A percentile compares a stretch with the other conserved stretches of the same genome.
Evolutionary conservation across 2,113 vertebrate species (phyloP).

Genomic region (Hipposideros armiger): DNA sequence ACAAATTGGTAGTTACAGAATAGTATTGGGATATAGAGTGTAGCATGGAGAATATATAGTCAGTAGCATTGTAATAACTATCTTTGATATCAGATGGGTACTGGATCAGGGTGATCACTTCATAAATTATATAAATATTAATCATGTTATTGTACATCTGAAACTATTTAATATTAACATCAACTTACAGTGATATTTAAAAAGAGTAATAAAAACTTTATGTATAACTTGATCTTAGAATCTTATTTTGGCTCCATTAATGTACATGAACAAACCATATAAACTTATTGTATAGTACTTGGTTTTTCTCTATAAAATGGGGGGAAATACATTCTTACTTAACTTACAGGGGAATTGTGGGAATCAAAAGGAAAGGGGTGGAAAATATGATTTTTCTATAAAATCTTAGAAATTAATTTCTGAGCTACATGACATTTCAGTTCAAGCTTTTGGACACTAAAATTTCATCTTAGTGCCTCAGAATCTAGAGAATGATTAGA

Average conservation of each 20-base stretch:
- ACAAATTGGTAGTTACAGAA: too few relatives aligned
- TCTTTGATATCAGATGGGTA: too few relatives aligned
- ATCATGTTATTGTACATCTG: too few relatives aligned
- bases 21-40: too few relatives aligned
- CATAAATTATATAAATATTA: too few relatives aligned
- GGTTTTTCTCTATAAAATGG: background rate
- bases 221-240: background rate
- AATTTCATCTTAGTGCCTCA: background rate
- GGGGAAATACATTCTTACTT: background rate
- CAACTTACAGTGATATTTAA: too few relatives aligned
- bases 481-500: background rate
- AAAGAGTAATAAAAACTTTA: too few relatives aligned
- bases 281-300: background rate
- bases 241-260: background rate
- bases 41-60: too few relatives aligned
- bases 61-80: too few relatives aligned
- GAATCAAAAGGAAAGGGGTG: background rate
- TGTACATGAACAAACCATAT: background rate
- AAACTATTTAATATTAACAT: too few relatives aligned
- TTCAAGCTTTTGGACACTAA: background rate
- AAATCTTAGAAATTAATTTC: background rate
- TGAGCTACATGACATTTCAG: background rate
- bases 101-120: too few relatives aligned
- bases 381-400: background rate
- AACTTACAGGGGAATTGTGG: background rate